Base-by-base conservation (phyloP, 2,888 invertebrate species). In the Lycophotia porphyrea region DNA sequence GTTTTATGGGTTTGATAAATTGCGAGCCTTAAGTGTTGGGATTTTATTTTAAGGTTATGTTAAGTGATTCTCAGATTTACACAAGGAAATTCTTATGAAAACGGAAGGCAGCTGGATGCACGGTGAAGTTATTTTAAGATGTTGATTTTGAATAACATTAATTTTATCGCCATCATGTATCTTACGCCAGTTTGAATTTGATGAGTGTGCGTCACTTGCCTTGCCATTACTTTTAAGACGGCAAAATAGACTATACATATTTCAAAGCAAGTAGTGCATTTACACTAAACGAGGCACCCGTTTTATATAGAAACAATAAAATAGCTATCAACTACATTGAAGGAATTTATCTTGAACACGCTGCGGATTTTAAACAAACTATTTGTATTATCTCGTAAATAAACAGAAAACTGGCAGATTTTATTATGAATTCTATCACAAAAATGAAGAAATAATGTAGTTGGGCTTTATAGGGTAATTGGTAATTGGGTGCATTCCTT, bases 231-330 rank as follows among this genome's bases (percentile, higher is more conserved):
- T 9, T 21, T 9, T 21, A 21, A 21, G 21, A 58, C 7, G 5
- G 1, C 21, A 27, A 34, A 44, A 11, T 24, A 36, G 52, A 52
- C n/a, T 0, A 36, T 8, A 8, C 18, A 55, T 34, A 55, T 61
- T 67, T 36, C 3, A 31, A 36, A 47, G 78, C 42, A 42, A 83
- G 84, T 36, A 8, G 27, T 61, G 44, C 66, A 11, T 31, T 11
- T 13, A 55, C 55, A 44, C 34, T 71, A 44, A 84, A 82, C 69
- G 65, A 55, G n/a, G 74, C 81, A 82, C 24, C n/a, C 60, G 80
- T 27, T 55, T 79, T 39, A 80, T 84, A 71, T 24, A 74, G 11
- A 80, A 47, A 74, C 74, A 80, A 69, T 69, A 71, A 61, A 55
- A 58, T n/a, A 42, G 55, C 64, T 63, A 65, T 73, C 60, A 63